Percentiles rank a stretch among this genome's conserved stretches.
Evolutionary conservation across 2,797 vertebrate species (phyloP).

Genomic region (Pristis pectinata): DNA sequence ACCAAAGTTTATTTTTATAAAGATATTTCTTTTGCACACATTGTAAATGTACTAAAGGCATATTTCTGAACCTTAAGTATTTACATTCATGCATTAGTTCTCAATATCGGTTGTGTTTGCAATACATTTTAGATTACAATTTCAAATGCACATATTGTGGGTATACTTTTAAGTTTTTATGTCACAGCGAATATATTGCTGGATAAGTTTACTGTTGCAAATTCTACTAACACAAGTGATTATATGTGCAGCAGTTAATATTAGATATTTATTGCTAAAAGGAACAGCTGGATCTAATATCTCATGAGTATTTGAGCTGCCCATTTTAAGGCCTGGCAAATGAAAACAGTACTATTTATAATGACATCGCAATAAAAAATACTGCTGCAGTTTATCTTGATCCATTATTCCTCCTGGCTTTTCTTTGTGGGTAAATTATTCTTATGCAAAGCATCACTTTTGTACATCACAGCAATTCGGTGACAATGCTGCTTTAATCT

Average conservation of each 20-base stretch:
- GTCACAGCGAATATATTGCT: constrained; percentile 49
- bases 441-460: neutral
- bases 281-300: constrained; percentile 14
- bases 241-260: neutral
- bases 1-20: constrained; percentile 61
- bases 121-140: constrained; percentile 41
- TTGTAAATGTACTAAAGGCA: constrained; percentile 76
- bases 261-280: constrained; percentile 27
- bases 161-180: constrained; percentile 49
- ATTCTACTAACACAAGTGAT: constrained; percentile 36
- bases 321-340: constrained; percentile 10
- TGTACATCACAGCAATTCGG: neutral
- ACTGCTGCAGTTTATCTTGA: neutral
- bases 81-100: constrained; percentile 84
- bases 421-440: neutral
- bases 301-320: neutral
- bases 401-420: neutral
- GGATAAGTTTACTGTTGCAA: constrained; percentile 52
- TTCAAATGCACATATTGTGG: constrained; percentile 55
- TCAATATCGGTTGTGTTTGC: constrained; percentile 43
- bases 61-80: constrained; percentile 68
- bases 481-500: constrained; percentile 27
- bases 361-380: neutral
- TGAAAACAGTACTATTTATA: neutral
- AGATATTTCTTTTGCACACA: constrained; percentile 66